Evolutionary conservation across 1,140 invertebrate genomes (phyloP), one percentile per base, ranked within the genome.

Genomic region (Drosophila rhopaloa): DNA sequence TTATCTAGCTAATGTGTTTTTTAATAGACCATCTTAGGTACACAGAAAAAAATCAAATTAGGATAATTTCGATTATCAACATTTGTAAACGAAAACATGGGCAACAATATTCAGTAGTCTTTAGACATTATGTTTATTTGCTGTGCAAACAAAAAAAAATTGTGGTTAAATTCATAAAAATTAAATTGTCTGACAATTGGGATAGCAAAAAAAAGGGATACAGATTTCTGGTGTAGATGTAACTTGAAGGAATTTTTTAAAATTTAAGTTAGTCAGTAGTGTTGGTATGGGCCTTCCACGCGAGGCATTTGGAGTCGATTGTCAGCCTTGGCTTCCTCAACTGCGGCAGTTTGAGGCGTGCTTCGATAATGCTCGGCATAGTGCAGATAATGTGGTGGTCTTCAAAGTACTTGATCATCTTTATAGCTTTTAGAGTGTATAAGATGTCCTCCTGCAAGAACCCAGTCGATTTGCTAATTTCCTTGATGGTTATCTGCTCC

Each of bases 361-460:
- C 98, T 55, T 98, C 96, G 0, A 99, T 97, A 50, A 98, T 94
- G 93, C 98, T 98, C n/a, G 98, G 97, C 11, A 98, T 99, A 0
- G 99, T 98, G 93, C 98, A 99, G 58, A 99, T 97, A 0, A 99
- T 97, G 93, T 99, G 97, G 79, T 99, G 97, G 0, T 98, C 98
- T 93, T 98, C 98, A 98, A 98, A 99, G 92, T 99, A 99, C 91
- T 98, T 98, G 0, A 98, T 96, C 97, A 99, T 98, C 91, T 99
- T 99, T 95, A 99, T 96, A 38, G 96, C 97, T 93, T 99, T 98
- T 27, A 99, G 93, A 0, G 98, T 99, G 4, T 96, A 97, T 82
- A 99, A 98, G 35, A 99, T 99, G 88, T 99, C 98, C 7, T 96
- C 97, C 84, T 98, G 97, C 1, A 97, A 96, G 75, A 99, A 99